Percentiles rank a stretch among this genome's conserved stretches.
Evolutionary conservation across 2,888 invertebrate genomes (phyloP).

Genomic region (Sicus ferrugineus): DNA sequence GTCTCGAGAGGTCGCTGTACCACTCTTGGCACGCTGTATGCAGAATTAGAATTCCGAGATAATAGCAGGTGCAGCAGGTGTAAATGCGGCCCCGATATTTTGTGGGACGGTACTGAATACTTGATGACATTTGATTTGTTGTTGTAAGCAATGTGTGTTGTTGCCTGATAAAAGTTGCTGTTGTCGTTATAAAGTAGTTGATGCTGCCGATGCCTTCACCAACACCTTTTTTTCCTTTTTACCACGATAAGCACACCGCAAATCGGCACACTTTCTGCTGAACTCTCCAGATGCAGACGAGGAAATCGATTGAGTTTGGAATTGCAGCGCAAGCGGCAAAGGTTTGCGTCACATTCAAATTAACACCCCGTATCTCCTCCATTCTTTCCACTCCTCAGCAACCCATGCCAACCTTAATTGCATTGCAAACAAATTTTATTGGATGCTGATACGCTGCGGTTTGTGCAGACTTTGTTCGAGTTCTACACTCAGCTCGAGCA

Average conservation of each 20-base stretch:
- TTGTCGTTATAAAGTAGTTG: not conserved
- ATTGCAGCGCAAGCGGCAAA: constrained; percentile 5
- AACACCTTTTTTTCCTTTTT: not conserved
- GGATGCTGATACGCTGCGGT: constrained; percentile 24
- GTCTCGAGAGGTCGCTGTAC: too few relatives aligned
- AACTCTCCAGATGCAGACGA: not conserved
- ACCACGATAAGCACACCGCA: constrained; percentile 8
- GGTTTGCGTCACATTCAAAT: constrained; percentile 18
- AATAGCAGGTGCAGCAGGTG: too few relatives aligned
- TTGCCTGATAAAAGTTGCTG: not conserved
- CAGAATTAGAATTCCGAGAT: too few relatives aligned
- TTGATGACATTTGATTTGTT: too few relatives aligned
- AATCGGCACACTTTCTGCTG: not conserved
- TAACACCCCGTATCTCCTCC: too few relatives aligned
- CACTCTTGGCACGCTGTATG: too few relatives aligned
- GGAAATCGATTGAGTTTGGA: not conserved
- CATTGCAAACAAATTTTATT: constrained; percentile 35
- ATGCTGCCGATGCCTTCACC: not conserved
- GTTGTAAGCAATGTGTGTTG: too few relatives aligned
- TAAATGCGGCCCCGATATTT: too few relatives aligned
- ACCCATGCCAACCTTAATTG: constrained; percentile 17
- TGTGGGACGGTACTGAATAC: too few relatives aligned
- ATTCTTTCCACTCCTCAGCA: too few relatives aligned
- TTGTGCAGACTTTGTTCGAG: not conserved
- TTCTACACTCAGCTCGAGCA: not conserved